A percentile compares a stretch with the other conserved stretches of the same genome.
phyloP scores from a whole-genome alignment of 2,113 vertebrate genomes.

The Mesocricetus auratus region DNA sequence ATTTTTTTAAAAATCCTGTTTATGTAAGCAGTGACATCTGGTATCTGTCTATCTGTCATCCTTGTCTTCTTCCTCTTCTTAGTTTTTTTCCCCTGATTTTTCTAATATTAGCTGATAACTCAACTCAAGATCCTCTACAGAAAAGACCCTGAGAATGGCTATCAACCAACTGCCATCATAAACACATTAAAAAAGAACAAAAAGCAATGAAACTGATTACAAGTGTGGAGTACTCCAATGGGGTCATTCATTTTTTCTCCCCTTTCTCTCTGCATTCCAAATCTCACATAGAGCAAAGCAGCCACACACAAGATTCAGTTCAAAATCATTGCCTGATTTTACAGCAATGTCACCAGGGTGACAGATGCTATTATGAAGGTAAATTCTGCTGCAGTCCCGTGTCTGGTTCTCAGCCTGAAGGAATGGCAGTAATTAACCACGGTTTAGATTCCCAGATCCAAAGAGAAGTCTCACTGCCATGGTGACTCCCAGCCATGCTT shows the following conservation, averaged over 20 bases:
- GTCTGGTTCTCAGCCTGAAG: conserved; percentile 6
- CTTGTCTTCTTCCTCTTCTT: not conserved
- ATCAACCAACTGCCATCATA: not conserved
- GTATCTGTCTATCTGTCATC: not conserved
- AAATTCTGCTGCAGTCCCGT: not conserved
- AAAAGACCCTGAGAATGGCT: not conserved
- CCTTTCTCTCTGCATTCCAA: not conserved
- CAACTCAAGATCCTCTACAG: conserved; percentile 49
- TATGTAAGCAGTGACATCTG: not conserved
- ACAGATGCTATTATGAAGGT: conserved; percentile 15
- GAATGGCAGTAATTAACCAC: conserved; percentile 26
- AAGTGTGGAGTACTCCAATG: conserved; percentile 11
- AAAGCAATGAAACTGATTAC: conserved; percentile 47
- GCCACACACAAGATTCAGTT: not conserved
- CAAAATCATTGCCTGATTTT: not conserved
- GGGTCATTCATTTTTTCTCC: not conserved
- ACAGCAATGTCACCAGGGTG: not conserved
- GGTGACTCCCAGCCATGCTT: not conserved
- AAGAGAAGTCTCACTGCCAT: not conserved
- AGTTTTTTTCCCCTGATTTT: not conserved
- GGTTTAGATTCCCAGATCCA: conserved; percentile 2
- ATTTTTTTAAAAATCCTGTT: too few species aligned
- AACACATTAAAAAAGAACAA: not conserved
- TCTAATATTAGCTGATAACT: not conserved
- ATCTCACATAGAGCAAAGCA: not conserved